Percentiles rank a stretch among this genome's conserved stretches.
Evolutionary conservation across 2,888 invertebrate genomes (phyloP).

Genomic region (Microctonus hyperodae): DNA sequence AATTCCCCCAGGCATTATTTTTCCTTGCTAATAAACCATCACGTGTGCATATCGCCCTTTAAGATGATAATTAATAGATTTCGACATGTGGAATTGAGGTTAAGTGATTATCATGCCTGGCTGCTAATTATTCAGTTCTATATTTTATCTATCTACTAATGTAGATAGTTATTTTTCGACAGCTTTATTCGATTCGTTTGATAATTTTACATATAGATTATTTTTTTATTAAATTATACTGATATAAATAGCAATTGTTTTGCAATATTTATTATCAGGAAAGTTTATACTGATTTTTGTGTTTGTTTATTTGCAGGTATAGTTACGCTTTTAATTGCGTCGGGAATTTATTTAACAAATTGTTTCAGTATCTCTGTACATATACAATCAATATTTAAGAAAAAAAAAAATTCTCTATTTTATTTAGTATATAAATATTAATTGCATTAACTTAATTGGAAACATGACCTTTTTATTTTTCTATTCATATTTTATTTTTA

Average conservation of each 20-base stretch:
- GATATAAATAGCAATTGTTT: too few relatives aligned
- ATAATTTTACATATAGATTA: too few relatives aligned
- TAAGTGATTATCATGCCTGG: neutral
- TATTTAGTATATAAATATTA: neutral
- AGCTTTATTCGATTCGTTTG: too few relatives aligned
- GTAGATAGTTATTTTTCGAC: too few relatives aligned
- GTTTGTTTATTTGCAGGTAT: neutral
- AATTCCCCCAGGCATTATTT: neutral
- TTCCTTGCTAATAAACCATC: neutral
- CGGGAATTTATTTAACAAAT: neutral
- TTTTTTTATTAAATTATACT: neutral
- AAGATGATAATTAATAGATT: conserved; percentile 34
- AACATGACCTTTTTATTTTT: neutral
- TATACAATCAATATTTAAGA: conserved; percentile 2
- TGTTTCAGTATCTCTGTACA: conserved; percentile 5
- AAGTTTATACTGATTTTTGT: neutral
- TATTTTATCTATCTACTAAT: too few relatives aligned
- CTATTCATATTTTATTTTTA: neutral
- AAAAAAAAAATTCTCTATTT: neutral
- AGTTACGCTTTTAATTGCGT: neutral
- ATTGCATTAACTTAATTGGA: neutral
- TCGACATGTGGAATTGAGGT: conserved; percentile 2
- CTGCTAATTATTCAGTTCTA: neutral
- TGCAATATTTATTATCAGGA: too few relatives aligned
- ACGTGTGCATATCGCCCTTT: neutral